Base-by-base conservation (phyloP, 2,113 vertebrate genomes). In the Spea multiplicata region DNA sequence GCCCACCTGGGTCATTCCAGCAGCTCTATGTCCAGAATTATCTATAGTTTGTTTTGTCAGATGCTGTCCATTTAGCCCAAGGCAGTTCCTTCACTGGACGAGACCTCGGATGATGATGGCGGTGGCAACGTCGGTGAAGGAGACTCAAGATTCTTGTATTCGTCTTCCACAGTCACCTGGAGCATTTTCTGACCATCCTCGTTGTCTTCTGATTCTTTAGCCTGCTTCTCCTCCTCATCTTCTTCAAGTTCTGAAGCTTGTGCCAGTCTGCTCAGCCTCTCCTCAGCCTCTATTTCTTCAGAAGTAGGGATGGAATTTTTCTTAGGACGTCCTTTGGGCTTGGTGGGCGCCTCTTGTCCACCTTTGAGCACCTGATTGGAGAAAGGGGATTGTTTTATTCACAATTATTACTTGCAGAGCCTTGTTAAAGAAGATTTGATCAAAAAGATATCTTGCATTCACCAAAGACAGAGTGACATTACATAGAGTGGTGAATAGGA, bases 291-390 rank as follows among this genome's bases (percentile, higher is more conserved):
- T 0, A 99, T 98, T 82, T 99, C 96, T 87, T 99, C 97, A 0
- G 95, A 98, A 4, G 95, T 95, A 84, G 97, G 97, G 83, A 99
- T 99, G 72, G 97, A 99, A 88, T 99, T 99, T 87, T 99, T 99
- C 90, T 99, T 99, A 17, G 97, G 97, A 59, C 97, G 91, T 10
- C 97, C 97, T 90, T 99, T 99, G 86, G 97, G 97, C 84, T 99
- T 99, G 0, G 97, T 99, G 12, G 97, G 97, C 48, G 97, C 97
- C 87, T 99, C 97, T 16, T 98, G 96, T 62, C 97, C 97, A 81
- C 97, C 97, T 90, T 99, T 98, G 69, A 99, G 91, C 82, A 99
- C 97, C 97, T 99, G 84, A 0, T 71, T 14, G 14, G 57, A 47
- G 53, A 9, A 53, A 55, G 17, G 8, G 53, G n/a, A n/a, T n/a